A percentile compares a stretch with the other conserved stretches of the same genome.
Evolutionary conservation across 1,140 invertebrate species (phyloP).

Genomic region (Pogonus chalceus): DNA sequence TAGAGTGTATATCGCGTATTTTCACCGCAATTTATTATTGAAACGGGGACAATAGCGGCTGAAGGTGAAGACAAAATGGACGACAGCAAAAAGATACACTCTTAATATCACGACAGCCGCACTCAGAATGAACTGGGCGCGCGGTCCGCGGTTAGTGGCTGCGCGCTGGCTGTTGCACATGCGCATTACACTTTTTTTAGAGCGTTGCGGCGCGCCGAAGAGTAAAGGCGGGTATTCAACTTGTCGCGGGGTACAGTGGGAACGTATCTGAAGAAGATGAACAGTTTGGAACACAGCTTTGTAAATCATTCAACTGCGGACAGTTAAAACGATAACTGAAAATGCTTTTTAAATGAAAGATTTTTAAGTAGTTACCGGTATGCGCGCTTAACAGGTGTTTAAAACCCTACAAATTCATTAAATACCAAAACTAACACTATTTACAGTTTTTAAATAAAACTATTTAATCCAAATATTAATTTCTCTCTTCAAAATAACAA

Average conservation of each 20-base stretch:
- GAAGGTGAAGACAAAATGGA: not conserved
- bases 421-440: not conserved
- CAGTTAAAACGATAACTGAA: not conserved
- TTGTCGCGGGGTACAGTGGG: too few species aligned
- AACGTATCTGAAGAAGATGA: not conserved
- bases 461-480: too few species aligned
- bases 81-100: not conserved
- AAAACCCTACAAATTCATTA: not conserved
- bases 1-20: not conserved
- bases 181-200: not conserved
- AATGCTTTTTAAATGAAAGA: not conserved
- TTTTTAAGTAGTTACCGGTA: not conserved
- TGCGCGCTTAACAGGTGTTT: not conserved
- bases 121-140: conserved; percentile 6
- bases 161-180: not conserved
- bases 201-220: not conserved
- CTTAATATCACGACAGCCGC: not conserved
- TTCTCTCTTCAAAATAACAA: too few species aligned
- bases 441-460: not conserved
- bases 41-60: not conserved
- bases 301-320: not conserved
- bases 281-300: not conserved
- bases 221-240: not conserved
- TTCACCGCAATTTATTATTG: not conserved
- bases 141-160: not conserved